A percentile compares a stretch with the other conserved stretches of the same genome.
Conservation (phyloP, 2,113 vertebrate species). For the Lates calcarifer region DNA sequence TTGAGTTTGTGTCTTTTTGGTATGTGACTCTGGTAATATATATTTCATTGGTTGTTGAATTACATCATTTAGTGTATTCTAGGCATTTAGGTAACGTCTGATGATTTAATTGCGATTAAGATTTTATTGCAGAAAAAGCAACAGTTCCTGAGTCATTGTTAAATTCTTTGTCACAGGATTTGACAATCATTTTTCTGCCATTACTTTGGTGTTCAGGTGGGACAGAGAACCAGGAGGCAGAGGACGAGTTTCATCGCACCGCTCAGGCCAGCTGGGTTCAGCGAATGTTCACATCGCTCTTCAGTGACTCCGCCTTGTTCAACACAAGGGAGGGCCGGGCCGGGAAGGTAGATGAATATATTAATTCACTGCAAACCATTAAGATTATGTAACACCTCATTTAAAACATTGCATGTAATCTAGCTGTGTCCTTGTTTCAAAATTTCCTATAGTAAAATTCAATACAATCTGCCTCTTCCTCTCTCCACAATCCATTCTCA, state of each 20-base stretch:
- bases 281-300: constrained; percentile 92
- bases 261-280: constrained; percentile 94
- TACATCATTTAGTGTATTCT: neutral
- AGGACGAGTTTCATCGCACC: constrained; percentile 82
- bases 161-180: neutral
- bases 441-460: neutral
- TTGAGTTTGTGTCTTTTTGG: no score
- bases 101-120: neutral
- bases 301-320: constrained; percentile 92
- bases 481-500: neutral
- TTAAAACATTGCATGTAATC: neutral
- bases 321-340: constrained; percentile 96
- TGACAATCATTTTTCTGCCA: neutral
- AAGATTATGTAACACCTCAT: neutral
- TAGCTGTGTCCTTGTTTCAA: neutral
- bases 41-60: no score
- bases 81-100: neutral
- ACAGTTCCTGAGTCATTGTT: neutral
- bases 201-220: constrained; percentile 77
- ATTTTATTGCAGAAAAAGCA: neutral
- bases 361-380: neutral
- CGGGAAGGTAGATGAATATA: constrained; percentile 86
- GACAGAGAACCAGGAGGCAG: constrained; percentile 84
- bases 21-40: no score
- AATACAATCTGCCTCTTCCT: neutral